phyloP scores from a whole-genome alignment of 2,888 invertebrate genomes.

The Schrankia costaestrigalis region DNA sequence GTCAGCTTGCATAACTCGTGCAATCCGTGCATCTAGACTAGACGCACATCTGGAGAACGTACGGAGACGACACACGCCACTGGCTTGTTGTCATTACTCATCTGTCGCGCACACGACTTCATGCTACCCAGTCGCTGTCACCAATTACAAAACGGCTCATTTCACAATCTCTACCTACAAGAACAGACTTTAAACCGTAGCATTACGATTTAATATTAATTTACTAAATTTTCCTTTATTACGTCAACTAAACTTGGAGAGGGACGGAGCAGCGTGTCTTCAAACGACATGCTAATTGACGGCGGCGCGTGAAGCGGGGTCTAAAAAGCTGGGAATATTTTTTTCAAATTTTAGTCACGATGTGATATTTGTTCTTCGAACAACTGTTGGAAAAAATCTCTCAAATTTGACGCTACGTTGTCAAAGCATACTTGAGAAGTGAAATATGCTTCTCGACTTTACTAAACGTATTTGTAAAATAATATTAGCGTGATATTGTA shows the following conservation, averaged over 20 bases:
- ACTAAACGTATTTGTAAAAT: no score
- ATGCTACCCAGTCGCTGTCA: constrained; percentile 52
- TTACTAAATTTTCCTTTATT: constrained; percentile 27
- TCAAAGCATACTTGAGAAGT: no score
- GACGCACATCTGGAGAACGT: constrained; percentile 71
- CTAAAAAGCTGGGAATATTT: constrained; percentile 50
- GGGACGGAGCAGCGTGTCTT: constrained; percentile 63
- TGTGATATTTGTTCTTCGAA: constrained; percentile 31
- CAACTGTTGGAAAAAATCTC: constrained; percentile 26
- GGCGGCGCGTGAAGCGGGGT: constrained; percentile 58
- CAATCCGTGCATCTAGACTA: constrained; percentile 60
- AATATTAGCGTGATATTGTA: no score
- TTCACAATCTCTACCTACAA: constrained; percentile 37
- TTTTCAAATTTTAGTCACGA: constrained; percentile 43
- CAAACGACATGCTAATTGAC: constrained; percentile 79
- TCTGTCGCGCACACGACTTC: constrained; percentile 74
- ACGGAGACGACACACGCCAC: constrained; percentile 64
- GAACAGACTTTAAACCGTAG: constrained; percentile 52
- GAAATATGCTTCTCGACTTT: no score
- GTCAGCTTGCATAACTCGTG: constrained; percentile 60
- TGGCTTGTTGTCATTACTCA: constrained; percentile 78
- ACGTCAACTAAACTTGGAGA: constrained; percentile 39
- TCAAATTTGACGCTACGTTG: no score
- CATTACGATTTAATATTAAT: constrained; percentile 39
- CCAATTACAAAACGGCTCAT: constrained; percentile 53